phyloP scores from a whole-genome alignment of 1,140 invertebrate genomes.

The Babylonia areolata region DNA sequence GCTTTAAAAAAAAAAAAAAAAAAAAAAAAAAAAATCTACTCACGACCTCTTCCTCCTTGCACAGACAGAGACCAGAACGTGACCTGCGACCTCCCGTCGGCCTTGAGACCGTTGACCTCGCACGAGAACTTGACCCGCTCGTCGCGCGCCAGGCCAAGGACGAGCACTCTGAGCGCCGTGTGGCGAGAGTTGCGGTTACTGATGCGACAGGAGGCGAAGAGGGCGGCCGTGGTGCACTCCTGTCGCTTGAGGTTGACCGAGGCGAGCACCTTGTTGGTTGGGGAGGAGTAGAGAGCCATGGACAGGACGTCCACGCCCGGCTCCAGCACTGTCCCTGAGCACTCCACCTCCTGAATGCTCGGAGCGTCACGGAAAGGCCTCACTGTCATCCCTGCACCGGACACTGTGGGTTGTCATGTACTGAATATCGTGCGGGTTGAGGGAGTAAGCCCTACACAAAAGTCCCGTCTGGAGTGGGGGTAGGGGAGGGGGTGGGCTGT shows the following conservation, averaged over 20 bases:
- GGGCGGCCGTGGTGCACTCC: conserved; percentile 16
- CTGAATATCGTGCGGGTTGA: no score
- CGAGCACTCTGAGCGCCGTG: conserved; percentile 11
- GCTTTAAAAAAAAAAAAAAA: no score
- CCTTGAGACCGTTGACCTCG: conserved; percentile 25
- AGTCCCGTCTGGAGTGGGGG: no score
- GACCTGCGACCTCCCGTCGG: conserved; percentile 14
- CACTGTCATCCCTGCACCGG: conserved; percentile 6
- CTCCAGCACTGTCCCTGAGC: conserved; percentile 5
- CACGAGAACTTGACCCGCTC: conserved; percentile 16
- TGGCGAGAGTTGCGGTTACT: neutral
- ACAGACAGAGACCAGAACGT: conserved; percentile 16
- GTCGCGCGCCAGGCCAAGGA: neutral
- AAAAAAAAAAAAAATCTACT: no score
- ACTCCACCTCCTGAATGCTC: conserved; percentile 16
- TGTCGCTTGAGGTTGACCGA: conserved; percentile 8
- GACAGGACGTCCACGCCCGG: conserved; percentile 21
- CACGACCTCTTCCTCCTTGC: conserved; percentile 12
- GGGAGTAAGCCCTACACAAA: no score
- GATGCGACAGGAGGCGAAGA: conserved; percentile 16
- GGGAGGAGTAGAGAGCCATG: conserved; percentile 11
- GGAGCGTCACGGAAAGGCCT: neutral
- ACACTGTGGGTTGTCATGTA: neutral
- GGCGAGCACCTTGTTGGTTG: neutral
- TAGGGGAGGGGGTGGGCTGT: no score